Conservation (phyloP, 2,888 invertebrate genomes). For the Pristionchus exspectatus region DNA sequence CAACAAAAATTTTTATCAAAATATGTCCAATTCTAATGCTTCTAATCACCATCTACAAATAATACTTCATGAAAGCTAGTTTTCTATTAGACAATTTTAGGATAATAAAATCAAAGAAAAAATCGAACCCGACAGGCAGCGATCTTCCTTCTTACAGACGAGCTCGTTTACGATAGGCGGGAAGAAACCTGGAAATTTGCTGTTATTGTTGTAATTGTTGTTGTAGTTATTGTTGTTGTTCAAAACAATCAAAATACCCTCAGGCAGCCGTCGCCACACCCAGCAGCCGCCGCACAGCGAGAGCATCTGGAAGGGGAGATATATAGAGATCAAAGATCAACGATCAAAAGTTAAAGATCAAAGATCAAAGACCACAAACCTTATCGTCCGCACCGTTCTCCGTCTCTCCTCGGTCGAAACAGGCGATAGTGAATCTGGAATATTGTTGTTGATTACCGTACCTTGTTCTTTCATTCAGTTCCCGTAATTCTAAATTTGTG, state of each 20-base stretch:
- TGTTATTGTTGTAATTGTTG: neutral
- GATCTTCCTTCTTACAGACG: conserved; percentile 40
- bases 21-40: too few species aligned
- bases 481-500: too few species aligned
- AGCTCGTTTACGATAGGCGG: conserved; percentile 54
- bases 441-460: neutral
- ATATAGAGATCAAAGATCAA: neutral
- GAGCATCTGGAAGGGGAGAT: conserved; percentile 58
- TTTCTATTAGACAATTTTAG: neutral
- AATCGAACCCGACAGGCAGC: conserved; percentile 41
- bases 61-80: too few species aligned
- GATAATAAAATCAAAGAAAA: neutral
- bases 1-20: too few species aligned
- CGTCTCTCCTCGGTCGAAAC: conserved; percentile 73
- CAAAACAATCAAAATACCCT: conserved; percentile 53
- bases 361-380: neutral
- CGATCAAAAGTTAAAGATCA: neutral
- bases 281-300: conserved; percentile 73
- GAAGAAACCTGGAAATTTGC: conserved; percentile 1
- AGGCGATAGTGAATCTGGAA: conserved; percentile 72
- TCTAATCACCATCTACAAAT: too few species aligned
- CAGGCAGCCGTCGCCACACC: conserved; percentile 75
- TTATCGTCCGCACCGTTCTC: conserved; percentile 61
- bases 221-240: conserved; percentile 66
- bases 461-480: too few species aligned